Conservation (phyloP, 2,113 vertebrate species). For the Beaufortia kweichowensis region DNA sequence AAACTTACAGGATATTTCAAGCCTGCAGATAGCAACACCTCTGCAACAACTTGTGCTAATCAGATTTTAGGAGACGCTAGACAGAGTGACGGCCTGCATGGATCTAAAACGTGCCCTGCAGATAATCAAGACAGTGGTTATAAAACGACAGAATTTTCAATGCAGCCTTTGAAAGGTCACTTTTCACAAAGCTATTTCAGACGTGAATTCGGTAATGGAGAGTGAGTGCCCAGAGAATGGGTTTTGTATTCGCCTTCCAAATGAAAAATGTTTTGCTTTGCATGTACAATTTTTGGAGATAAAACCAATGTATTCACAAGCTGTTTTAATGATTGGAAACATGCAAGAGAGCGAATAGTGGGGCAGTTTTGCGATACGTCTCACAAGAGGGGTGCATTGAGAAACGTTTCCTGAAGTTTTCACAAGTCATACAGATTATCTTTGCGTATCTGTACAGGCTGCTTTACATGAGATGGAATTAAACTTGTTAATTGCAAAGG, state of each 20-base stretch:
- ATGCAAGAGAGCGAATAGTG: not conserved
- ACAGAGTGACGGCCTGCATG: not conserved
- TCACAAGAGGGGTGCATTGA: conserved; percentile 6
- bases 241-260: not conserved
- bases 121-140: not conserved
- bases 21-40: not conserved
- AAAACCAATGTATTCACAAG: not conserved
- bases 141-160: not conserved
- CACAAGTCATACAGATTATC: conserved; percentile 21
- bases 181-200: conserved; percentile 20
- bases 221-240: conserved; percentile 5
- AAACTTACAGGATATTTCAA: conserved; percentile 8
- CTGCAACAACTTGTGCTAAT: not conserved
- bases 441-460: conserved; percentile 11
- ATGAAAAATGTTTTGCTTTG: conserved; percentile 12
- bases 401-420: conserved; percentile 20
- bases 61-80: not conserved
- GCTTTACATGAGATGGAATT: conserved; percentile 31
- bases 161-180: not conserved
- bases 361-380: not conserved
- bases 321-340: conserved; percentile 10
- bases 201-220: conserved; percentile 2
- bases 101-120: not conserved
- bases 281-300: not conserved
- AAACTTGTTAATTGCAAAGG: conserved; percentile 28